Conservation (phyloP, 1,140 invertebrate species). For the Trigoniulus corallinus region DNA sequence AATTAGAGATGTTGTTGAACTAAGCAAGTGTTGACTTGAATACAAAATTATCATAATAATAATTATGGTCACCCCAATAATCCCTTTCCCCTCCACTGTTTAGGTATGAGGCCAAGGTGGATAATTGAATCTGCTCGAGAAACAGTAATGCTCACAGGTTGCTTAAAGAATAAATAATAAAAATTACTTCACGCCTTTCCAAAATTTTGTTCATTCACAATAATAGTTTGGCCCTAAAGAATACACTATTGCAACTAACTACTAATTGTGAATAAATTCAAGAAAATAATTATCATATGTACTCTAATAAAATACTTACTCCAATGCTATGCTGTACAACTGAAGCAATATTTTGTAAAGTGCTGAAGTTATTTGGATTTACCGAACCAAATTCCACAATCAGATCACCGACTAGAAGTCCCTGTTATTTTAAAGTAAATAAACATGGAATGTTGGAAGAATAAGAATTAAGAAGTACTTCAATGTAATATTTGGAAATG, state of each 20-base stretch:
- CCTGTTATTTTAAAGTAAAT: constrained; percentile 31
- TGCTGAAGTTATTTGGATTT: constrained; percentile 50
- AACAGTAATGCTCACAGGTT: background rate
- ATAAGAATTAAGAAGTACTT: constrained; percentile 16
- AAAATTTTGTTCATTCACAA: background rate
- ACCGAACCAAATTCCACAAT: constrained; percentile 71
- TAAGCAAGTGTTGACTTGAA: too few relatives aligned
- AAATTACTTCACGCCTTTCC: background rate
- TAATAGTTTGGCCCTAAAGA: too few relatives aligned
- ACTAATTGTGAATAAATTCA: too few relatives aligned
- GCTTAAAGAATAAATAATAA: background rate
- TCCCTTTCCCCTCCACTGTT: background rate
- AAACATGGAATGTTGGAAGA: constrained; percentile 15
- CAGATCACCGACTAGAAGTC: constrained; percentile 51
- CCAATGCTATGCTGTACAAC: constrained; percentile 57
- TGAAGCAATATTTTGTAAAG: constrained; percentile 39
- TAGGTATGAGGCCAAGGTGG: background rate
- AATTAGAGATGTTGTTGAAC: too few relatives aligned
- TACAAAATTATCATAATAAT: too few relatives aligned
- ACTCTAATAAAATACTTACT: too few relatives aligned
- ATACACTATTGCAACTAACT: too few relatives aligned
- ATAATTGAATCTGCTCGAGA: background rate
- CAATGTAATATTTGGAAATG: constrained; percentile 7
- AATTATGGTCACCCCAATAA: constrained; percentile 1
- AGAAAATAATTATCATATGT: background rate